A percentile compares a stretch with the other conserved stretches of the same genome.
These are phyloP conservation scores for Cataglyphis albicans DNA, from an alignment of 2,888 invertebrate species.

Conservation along the genomic window DNA sequence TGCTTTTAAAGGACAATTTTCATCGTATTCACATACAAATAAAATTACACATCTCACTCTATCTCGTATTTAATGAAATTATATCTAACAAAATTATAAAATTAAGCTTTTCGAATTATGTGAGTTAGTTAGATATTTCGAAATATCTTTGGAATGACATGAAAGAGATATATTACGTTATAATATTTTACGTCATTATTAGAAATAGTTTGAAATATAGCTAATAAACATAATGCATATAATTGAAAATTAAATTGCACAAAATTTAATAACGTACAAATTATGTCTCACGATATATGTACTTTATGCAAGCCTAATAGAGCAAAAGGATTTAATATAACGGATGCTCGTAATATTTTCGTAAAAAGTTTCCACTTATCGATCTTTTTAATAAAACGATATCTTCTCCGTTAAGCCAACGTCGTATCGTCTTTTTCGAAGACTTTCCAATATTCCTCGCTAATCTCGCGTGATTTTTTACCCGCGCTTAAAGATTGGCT, in stretches of 20 bases:
- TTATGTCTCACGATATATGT: not conserved
- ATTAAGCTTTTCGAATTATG: not conserved
- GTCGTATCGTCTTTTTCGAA: slow-evolving; percentile 15
- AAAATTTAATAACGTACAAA: slow-evolving; percentile 10
- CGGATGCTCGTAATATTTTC: slow-evolving; percentile 11
- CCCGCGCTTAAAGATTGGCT: slow-evolving; percentile 53
- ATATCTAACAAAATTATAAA: slow-evolving; percentile 4
- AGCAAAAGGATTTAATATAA: slow-evolving; percentile 11
- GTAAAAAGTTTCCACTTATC: not conserved
- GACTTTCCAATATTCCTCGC: slow-evolving; percentile 48
- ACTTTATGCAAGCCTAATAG: slow-evolving; percentile 7
- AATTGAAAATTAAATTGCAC: slow-evolving; percentile 9
- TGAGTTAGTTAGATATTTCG: not conserved
- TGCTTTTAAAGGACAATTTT: not conserved
- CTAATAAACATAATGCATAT: not conserved
- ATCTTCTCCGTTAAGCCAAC: not conserved
- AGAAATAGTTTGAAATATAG: slow-evolving; percentile 1
- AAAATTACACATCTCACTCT: not conserved
- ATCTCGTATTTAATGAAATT: not conserved
- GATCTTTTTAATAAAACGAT: slow-evolving; percentile 20
- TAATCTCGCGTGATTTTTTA: slow-evolving; percentile 56
- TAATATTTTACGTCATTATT: not conserved
- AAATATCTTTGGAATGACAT: not conserved
- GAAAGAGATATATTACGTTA: not conserved
- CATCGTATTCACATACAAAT: not conserved